phyloP scores from a whole-genome alignment of 2,797 vertebrate genomes.

The Rhadinocentrus ornatus region DNA sequence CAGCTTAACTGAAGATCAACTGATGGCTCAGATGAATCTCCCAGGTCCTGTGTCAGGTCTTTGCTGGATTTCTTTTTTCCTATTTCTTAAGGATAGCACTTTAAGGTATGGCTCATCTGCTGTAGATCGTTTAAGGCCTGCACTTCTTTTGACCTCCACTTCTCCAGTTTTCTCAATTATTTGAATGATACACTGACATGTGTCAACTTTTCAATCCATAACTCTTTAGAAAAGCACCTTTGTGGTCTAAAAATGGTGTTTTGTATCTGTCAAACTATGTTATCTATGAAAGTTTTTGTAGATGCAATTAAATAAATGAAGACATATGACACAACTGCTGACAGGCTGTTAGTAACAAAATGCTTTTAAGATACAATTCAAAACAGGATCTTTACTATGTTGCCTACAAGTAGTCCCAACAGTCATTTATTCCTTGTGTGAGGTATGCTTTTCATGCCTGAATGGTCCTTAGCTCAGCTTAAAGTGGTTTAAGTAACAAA shows the following conservation, averaged over 20 bases:
- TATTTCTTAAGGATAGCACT: not conserved
- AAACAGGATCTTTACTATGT: not conserved
- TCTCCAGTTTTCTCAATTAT: not conserved
- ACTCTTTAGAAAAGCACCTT: not conserved
- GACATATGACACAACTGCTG: not conserved
- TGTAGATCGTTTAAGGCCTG: not conserved
- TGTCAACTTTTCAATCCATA: not conserved
- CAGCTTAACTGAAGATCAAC: not conserved
- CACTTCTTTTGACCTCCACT: not conserved
- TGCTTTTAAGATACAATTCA: not conserved
- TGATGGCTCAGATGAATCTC: not conserved
- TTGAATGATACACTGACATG: not conserved
- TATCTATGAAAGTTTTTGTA: not conserved
- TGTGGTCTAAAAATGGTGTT: not conserved
- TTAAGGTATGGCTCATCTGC: not conserved
- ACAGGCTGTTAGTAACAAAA: not conserved
- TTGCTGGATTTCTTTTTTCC: not conserved
- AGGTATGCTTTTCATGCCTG: not conserved
- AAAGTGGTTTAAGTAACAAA: not conserved
- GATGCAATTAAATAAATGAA: not conserved
- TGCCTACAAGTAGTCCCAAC: not conserved
- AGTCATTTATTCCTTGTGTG: not conserved
- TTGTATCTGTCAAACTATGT: not conserved
- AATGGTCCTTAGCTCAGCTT: not conserved
- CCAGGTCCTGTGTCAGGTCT: not conserved